A percentile compares a stretch with the other conserved stretches of the same genome.
Conservation (phyloP, 1,140 invertebrate species). For the Diorhabda sublineata region DNA sequence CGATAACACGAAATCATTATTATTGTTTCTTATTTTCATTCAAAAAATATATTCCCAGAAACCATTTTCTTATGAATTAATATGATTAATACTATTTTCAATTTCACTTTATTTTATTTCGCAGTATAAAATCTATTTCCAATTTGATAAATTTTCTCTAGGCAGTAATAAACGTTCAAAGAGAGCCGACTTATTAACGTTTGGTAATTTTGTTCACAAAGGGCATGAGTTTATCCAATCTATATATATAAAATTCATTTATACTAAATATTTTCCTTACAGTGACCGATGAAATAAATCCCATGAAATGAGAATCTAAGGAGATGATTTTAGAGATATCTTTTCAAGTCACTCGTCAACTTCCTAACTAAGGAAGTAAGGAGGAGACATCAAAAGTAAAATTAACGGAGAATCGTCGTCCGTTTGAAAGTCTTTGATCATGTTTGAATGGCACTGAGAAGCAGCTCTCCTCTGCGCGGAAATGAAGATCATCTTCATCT, state of each 20-base stretch:
- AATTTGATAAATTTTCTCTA: too few species aligned
- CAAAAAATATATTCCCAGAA: too few species aligned
- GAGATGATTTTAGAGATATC: slow-evolving; percentile 27
- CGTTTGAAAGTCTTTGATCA: slow-evolving; percentile 38
- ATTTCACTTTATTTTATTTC: too few species aligned
- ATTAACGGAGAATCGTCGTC: slow-evolving; percentile 38
- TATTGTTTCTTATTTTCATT: too few species aligned
- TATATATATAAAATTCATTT: slow-evolving; percentile 3
- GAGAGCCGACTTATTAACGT: too few species aligned
- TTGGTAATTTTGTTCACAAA: not conserved
- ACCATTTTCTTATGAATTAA: too few species aligned
- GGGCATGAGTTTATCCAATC: not conserved
- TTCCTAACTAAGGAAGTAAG: slow-evolving; percentile 27
- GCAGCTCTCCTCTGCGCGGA: slow-evolving; percentile 1
- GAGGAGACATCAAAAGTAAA: slow-evolving; percentile 38
- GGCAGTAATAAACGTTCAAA: too few species aligned
- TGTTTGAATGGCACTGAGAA: slow-evolving; percentile 28
- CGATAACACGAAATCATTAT: too few species aligned
- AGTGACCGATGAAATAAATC: slow-evolving; percentile 8
- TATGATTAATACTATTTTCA: too few species aligned
- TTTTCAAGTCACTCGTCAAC: slow-evolving; percentile 36
- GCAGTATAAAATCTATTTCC: too few species aligned
- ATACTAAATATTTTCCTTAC: not conserved
- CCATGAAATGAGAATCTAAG: slow-evolving; percentile 19
- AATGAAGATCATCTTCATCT: slow-evolving; percentile 28